phyloP scores from a whole-genome alignment of 2,113 vertebrate species.

The zebrafish (Danio rerio) region DNA sequence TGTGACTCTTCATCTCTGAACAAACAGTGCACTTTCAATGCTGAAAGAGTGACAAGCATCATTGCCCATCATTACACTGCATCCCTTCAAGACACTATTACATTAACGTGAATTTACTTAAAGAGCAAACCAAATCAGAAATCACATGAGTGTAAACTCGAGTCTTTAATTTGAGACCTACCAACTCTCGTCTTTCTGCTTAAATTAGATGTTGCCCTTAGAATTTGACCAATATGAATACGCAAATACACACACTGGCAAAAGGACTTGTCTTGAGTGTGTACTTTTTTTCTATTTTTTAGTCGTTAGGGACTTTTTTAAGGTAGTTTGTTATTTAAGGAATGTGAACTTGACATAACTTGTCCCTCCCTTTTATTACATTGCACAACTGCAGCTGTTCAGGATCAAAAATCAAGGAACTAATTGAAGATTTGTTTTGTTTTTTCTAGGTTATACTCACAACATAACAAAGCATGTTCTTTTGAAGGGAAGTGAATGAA shows the following conservation, averaged over 20 bases:
- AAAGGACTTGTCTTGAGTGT: slow-evolving; percentile 23
- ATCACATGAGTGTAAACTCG: slow-evolving; percentile 67
- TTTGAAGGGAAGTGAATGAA: no score
- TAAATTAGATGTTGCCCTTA: slow-evolving; percentile 23
- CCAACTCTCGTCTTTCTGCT: slow-evolving; percentile 12
- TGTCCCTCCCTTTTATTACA: slow-evolving; percentile 22
- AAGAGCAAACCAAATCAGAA: slow-evolving; percentile 23
- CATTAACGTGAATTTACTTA: slow-evolving; percentile 25
- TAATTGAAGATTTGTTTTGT: background rate
- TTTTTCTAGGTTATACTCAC: background rate
- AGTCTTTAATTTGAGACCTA: slow-evolving; percentile 62
- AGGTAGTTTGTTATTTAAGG: slow-evolving; percentile 34
- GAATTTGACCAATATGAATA: slow-evolving; percentile 2
- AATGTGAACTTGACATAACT: slow-evolving; percentile 41
- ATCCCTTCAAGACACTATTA: background rate
- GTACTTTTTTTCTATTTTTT: slow-evolving; percentile 11
- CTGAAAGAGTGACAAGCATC: background rate
- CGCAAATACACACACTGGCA: slow-evolving; percentile 30
- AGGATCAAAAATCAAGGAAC: background rate
- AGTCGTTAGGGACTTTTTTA: slow-evolving; percentile 23
- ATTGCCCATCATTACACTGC: background rate
- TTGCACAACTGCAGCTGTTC: background rate
- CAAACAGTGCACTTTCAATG: background rate
- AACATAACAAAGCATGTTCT: background rate
- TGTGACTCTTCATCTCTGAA: background rate